These are phyloP conservation scores for Pinna nobilis DNA, from an alignment of 1,140 invertebrate genomes.

Conservation along the genomic window DNA sequence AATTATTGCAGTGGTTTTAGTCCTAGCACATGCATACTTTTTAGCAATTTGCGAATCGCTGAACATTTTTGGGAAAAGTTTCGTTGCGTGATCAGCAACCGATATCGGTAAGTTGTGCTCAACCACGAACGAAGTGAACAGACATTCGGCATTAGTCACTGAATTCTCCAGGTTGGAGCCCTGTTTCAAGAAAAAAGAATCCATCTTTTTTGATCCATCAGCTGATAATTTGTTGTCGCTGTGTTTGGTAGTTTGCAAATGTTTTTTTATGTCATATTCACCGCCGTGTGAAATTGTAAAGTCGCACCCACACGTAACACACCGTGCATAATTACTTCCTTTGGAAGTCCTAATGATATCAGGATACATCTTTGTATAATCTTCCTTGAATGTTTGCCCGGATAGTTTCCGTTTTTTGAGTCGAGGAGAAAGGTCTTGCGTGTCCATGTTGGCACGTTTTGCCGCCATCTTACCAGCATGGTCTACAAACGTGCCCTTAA, in stretches of 20 bases:
- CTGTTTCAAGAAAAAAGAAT: conserved; percentile 13
- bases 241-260: too few species aligned
- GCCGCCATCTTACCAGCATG: background rate
- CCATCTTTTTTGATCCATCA: conserved; percentile 20
- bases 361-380: too few species aligned
- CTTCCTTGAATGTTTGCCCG: too few species aligned
- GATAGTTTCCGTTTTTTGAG: too few species aligned
- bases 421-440: background rate
- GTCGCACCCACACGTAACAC: too few species aligned
- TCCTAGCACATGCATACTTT: conserved; percentile 6
- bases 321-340: too few species aligned
- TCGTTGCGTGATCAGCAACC: conserved; percentile 11
- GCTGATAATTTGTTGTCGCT: too few species aligned
- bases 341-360: too few species aligned
- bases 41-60: conserved; percentile 22
- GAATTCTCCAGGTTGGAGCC: conserved; percentile 6
- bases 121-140: conserved; percentile 22
- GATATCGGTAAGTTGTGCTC: conserved; percentile 24
- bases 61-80: conserved; percentile 13
- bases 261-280: too few species aligned
- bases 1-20: conserved; percentile 28
- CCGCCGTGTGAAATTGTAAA: too few species aligned
- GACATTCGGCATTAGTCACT: conserved; percentile 12
- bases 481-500: background rate
- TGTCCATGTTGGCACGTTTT: background rate